A percentile compares a stretch with the other conserved stretches of the same genome.
These are phyloP conservation scores for Orycteropus afer DNA, from an alignment of 2,113 vertebrate species.

Conservation along the genomic window DNA sequence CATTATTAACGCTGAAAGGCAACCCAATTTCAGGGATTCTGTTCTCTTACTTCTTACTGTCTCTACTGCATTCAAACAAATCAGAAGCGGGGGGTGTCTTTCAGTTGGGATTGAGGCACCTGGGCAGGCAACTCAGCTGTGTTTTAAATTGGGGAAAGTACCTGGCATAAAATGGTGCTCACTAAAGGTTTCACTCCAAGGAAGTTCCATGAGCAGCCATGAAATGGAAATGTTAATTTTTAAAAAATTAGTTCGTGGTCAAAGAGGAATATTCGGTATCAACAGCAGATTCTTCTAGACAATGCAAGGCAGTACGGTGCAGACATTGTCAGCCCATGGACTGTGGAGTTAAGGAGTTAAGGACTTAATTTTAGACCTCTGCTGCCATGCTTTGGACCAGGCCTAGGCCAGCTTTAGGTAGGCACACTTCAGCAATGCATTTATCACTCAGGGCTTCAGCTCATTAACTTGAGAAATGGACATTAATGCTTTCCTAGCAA, in stretches of 20 bases:
- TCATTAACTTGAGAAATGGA: background rate
- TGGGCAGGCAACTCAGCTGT: background rate
- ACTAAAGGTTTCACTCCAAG: background rate
- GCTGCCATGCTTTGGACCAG: background rate
- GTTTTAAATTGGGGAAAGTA: constrained; percentile 25
- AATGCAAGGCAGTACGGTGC: background rate
- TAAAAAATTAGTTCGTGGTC: background rate
- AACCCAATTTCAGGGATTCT: background rate
- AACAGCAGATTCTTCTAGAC: background rate
- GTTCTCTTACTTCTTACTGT: too few relatives aligned
- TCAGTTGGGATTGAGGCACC: constrained; percentile 2
- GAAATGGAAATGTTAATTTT: constrained; percentile 1
- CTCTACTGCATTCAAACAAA: background rate
- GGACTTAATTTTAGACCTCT: background rate
- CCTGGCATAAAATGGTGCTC: background rate
- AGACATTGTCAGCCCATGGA: background rate
- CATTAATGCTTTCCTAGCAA: background rate
- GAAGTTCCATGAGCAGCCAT: constrained; percentile 8
- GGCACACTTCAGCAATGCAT: background rate
- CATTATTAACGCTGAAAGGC: background rate
- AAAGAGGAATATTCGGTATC: background rate
- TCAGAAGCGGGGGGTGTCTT: background rate
- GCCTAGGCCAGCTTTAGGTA: background rate
- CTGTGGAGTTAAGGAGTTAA: background rate
- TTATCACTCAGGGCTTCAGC: background rate